These are phyloP conservation scores for Nesospiza acunhae DNA, from an alignment of 2,113 vertebrate genomes.

Conservation along the genomic window DNA sequence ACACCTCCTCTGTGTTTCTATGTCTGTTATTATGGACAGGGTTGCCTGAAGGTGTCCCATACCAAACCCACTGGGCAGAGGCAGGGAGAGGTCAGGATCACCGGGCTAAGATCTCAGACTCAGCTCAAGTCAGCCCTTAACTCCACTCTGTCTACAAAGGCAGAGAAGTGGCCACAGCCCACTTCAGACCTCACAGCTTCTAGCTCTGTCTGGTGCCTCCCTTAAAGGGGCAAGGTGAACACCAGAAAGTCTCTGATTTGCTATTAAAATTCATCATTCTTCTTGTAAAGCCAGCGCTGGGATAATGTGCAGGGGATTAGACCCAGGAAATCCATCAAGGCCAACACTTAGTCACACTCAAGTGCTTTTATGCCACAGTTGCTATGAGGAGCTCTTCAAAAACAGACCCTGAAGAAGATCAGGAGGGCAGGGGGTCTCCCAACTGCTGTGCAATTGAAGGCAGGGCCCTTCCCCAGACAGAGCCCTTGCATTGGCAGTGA, in stretches of 20 bases:
- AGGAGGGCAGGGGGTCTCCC: neutral
- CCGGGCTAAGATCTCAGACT: neutral
- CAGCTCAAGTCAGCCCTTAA: neutral
- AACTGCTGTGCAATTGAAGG: neutral
- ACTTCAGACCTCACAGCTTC: neutral
- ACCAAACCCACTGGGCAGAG: neutral
- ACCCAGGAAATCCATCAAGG: constrained; percentile 47
- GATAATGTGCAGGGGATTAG: neutral
- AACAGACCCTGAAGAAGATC: neutral
- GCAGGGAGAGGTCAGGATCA: neutral
- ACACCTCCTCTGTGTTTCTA: neutral
- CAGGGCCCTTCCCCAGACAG: neutral
- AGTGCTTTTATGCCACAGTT: constrained; percentile 38
- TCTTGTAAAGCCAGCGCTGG: neutral
- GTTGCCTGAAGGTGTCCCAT: neutral
- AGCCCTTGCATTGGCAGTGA: neutral
- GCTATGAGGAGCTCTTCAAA: neutral
- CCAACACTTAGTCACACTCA: constrained; percentile 25
- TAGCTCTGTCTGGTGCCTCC: neutral
- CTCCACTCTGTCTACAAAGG: neutral
- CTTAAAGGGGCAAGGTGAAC: neutral
- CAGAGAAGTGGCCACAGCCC: neutral
- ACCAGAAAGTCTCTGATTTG: neutral
- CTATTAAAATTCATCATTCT: constrained; percentile 26
- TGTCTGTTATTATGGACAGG: neutral